Conservation (phyloP, 2,888 invertebrate species). For the Tiliacea aurago region DNA sequence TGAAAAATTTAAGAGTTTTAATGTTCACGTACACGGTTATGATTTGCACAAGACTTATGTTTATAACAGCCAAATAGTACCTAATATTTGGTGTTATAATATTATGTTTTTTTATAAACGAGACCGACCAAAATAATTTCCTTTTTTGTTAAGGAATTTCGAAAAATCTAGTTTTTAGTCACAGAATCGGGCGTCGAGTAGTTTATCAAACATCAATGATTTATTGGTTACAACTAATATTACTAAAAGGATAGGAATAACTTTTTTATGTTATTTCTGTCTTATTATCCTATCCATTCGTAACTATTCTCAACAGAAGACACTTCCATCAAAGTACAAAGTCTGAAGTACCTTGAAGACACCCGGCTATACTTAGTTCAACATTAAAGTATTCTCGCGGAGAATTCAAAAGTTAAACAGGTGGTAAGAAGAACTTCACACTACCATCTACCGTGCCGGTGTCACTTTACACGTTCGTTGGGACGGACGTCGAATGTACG, state of each 20-base stretch:
- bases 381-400: constrained; percentile 55
- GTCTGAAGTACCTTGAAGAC: constrained; percentile 29
- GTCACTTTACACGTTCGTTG: constrained; percentile 55
- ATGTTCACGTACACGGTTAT: constrained; percentile 19
- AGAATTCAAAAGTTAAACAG: constrained; percentile 63
- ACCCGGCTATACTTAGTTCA: constrained; percentile 52
- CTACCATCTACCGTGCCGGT: constrained; percentile 32
- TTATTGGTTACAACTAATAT: too few relatives aligned
- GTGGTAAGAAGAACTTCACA: constrained; percentile 48
- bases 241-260: too few relatives aligned
- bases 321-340: constrained; percentile 30
- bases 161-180: neutral
- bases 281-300: too few relatives aligned
- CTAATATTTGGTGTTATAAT: neutral
- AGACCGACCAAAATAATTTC: too few relatives aligned
- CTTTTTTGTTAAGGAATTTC: too few relatives aligned
- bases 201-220: neutral
- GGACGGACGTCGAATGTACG: constrained; percentile 25
- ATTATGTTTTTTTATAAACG: neutral
- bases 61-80: neutral
- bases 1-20: neutral
- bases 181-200: neutral
- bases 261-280: too few relatives aligned
- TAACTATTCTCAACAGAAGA: neutral
- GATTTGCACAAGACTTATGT: neutral